Percentiles rank a stretch among this genome's conserved stretches.
These are phyloP conservation scores for Pavo muticus DNA, from an alignment of 2,113 vertebrate genomes.

Conservation along the genomic window DNA sequence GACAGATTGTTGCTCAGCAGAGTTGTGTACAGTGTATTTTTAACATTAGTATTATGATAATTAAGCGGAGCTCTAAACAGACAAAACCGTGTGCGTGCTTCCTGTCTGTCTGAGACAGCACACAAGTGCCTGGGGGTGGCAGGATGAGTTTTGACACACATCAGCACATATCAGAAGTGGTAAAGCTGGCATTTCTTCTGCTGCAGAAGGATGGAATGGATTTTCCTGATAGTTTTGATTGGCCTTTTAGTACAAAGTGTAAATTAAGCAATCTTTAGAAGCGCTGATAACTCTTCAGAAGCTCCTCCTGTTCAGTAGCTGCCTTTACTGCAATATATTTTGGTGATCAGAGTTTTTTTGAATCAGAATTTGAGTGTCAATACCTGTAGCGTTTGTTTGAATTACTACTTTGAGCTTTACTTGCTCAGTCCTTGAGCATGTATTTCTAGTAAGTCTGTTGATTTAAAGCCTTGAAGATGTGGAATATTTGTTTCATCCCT, in stretches of 20 bases:
- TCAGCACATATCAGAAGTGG: slow-evolving; percentile 14
- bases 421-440: neutral
- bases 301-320: neutral
- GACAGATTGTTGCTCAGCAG: slow-evolving; percentile 49
- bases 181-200: slow-evolving; percentile 15
- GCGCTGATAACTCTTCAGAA: neutral
- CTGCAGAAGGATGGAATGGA: neutral
- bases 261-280: slow-evolving; percentile 4
- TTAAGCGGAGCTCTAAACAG: slow-evolving; percentile 23
- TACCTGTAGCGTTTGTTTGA: neutral
- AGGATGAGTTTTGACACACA: slow-evolving; percentile 42
- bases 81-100: slow-evolving; percentile 35
- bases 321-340: neutral
- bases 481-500: neutral
- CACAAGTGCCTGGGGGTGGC: slow-evolving; percentile 35
- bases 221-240: neutral
- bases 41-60: slow-evolving; percentile 58
- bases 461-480: neutral
- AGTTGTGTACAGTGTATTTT: slow-evolving; percentile 53
- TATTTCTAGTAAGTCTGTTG: neutral
- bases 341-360: neutral
- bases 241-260: neutral
- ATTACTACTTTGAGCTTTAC: neutral
- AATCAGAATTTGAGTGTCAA: neutral
- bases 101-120: slow-evolving; percentile 46